phyloP scores from a whole-genome alignment of 2,113 vertebrate genomes.

The Ptyas mucosa region DNA sequence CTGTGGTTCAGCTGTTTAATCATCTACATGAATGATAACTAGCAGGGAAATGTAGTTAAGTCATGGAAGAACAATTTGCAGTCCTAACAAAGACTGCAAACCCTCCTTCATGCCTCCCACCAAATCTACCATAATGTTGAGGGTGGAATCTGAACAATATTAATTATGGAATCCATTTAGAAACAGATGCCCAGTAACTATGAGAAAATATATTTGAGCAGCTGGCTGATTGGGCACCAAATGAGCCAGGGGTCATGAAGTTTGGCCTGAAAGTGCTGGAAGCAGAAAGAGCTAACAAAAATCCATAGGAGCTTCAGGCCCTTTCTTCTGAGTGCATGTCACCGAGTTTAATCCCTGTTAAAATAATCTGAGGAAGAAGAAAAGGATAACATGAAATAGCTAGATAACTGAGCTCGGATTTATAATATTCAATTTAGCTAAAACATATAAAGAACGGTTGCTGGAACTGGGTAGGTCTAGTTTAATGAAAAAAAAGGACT shows the following conservation, averaged over 20 bases:
- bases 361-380: neutral
- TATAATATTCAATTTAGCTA: neutral
- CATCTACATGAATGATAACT: neutral
- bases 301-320: neutral
- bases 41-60: neutral
- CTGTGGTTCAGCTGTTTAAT: neutral
- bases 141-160: neutral
- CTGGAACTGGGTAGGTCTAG: neutral
- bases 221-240: neutral
- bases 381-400: neutral
- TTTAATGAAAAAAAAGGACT: neutral
- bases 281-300: neutral
- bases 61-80: neutral
- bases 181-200: neutral
- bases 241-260: neutral
- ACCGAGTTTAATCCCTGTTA: neutral
- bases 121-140: neutral
- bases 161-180: neutral
- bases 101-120: neutral
- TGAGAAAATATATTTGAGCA: neutral
- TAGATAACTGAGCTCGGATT: neutral
- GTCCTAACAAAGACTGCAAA: neutral
- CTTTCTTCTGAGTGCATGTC: neutral
- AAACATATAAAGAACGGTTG: neutral
- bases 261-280: neutral